These are phyloP conservation scores for Macropodus opercularis DNA, from an alignment of 2,797 vertebrate genomes.

Conservation along the genomic window DNA sequence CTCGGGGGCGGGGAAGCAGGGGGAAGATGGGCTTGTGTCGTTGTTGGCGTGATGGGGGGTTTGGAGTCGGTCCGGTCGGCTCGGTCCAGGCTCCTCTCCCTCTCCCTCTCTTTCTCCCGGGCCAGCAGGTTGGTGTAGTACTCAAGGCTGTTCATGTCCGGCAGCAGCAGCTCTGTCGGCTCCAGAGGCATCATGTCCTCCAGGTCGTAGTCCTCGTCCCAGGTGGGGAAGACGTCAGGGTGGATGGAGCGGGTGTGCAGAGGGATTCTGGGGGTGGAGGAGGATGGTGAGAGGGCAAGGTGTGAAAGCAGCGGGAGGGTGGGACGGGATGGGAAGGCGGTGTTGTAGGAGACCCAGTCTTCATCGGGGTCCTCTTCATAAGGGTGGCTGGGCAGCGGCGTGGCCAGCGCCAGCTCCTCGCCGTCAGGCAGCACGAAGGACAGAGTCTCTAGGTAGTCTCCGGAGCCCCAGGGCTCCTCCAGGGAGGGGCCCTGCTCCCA, in stretches of 20 bases:
- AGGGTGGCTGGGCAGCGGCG: slow-evolving; percentile 73
- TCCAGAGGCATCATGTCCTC: slow-evolving; percentile 69
- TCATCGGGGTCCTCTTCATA: slow-evolving; percentile 73
- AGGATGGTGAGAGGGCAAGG: slow-evolving; percentile 46
- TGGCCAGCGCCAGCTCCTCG: slow-evolving; percentile 76
- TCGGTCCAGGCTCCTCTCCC: slow-evolving; percentile 17
- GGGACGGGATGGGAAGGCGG: slow-evolving; percentile 84
- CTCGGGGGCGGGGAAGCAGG: slow-evolving; percentile 31
- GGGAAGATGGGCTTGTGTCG: slow-evolving; percentile 23
- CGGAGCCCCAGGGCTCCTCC: slow-evolving; percentile 87
- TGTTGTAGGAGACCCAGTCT: slow-evolving; percentile 80
- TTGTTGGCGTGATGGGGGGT: slow-evolving; percentile 52
- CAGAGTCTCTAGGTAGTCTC: slow-evolving; percentile 87
- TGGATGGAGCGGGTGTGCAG: slow-evolving; percentile 50
- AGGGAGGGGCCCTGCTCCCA: slow-evolving; percentile 73
- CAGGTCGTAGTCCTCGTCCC: slow-evolving; percentile 68
- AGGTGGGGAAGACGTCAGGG: slow-evolving; percentile 53
- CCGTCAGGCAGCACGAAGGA: slow-evolving; percentile 80
- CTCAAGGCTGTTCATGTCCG: slow-evolving; percentile 74
- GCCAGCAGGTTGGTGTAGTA: slow-evolving; percentile 77
- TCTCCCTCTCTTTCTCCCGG: slow-evolving; percentile 26
- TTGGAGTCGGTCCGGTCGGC: slow-evolving; percentile 22
- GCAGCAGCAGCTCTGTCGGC: slow-evolving; percentile 74
- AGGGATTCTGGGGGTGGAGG: slow-evolving; percentile 49
- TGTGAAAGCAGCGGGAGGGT: slow-evolving; percentile 83